Evolutionary conservation across 92 coral and sea anemone genomes (phyloP), one percentile per base, ranked within the genome.

Genomic region (Micromussa lordhowensis): DNA sequence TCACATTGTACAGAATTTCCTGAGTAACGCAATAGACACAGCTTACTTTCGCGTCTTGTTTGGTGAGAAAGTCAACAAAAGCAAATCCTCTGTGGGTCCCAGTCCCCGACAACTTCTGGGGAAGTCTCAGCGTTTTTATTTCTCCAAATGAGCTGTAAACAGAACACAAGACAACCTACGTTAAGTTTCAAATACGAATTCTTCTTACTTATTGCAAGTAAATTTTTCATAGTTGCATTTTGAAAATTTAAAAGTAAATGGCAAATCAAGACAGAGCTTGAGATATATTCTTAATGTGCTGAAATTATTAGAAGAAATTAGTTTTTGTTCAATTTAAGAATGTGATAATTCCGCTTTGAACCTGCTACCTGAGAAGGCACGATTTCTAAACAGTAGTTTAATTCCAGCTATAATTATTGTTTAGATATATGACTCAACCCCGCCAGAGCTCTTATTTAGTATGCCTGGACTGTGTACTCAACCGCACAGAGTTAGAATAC

Each of bases 31-130:
- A 51, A 15, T 16, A 24, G 30, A n/a, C 5, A 14, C n/a, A 0
- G 0, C 83, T 86, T 80, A 97, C 99, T 95, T 97, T 97, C 32
- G 99, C 99, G 79, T 97, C 99, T 85, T 97, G 99, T 82, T 97
- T 97, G 75, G 99, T 97, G 80, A 97, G 92, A 71, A 97, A 97
- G 85, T 97, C 99, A 16, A 97, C 96, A 80, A 97, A 97, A 1
- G 99, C 99, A 83, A 97, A 97, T 48, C 99, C 99, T 85, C 99
- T 88, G 72, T 97, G 99, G 36, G 94, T 92, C 13, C 96, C 99
- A 30, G 99, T 95, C 2, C 96, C 98, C 36, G 96, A 85, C 88
- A 95, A 66, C 95, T 97, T 97, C 87, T 94, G 91, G 24, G 99
- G 99, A 26, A 97, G 82, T 64, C 98, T 89, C 38, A 97, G 93